Base-by-base conservation (phyloP, 2,797 vertebrate species). In the Agapornis canus region DNA sequence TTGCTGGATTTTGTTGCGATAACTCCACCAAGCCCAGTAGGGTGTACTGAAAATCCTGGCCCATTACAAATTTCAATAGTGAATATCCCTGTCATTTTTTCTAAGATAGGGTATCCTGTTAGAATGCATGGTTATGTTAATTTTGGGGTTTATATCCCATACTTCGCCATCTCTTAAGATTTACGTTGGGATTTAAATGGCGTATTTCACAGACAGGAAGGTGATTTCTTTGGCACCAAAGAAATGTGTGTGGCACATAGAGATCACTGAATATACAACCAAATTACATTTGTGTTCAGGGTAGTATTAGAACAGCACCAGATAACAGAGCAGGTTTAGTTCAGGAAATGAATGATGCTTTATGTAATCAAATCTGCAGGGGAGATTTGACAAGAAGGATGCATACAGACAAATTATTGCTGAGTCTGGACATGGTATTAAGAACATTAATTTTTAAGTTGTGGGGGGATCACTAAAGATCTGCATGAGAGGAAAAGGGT, bases 341-440 rank as follows among this genome's bases (percentile, higher is more conserved):
- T 92, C 81, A 89, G 89, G 89, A 95, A 95, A 94, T 80, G n/a
- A 93, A 75, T 54, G 64, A 89, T 71, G n/a, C 35, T 73, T 90
- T 47, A 35, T 47, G 40, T 78, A 91, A 96, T 93, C 86, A 87
- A 68, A 92, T 92, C 52, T 91, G 45, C 52, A 73, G 90, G 48
- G 78, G n/a, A 92, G 71, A 82, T 91, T 90, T 89, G 90, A 83
- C 66, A 90, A 82, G 51, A 47, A 70, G 48, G 56, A 64, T 73
- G 51, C 26, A 29, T 52, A 32, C 43, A 89, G 52, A 59, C 32
- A 84, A 92, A 89, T n/a, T 57, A 75, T 48, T 64, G 29, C 75
- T 79, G 43, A 76, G 59, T 86, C 83, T 84, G 94, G 75, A 77
- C 32, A 32, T 39, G 49, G 26, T 56, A 92, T 73, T 90, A 79